Percentiles rank a stretch among this genome's conserved stretches.
These are phyloP conservation scores for Acrocephalus kingi DNA, from an alignment of 2,113 vertebrate genomes.

Conservation along the genomic window DNA sequence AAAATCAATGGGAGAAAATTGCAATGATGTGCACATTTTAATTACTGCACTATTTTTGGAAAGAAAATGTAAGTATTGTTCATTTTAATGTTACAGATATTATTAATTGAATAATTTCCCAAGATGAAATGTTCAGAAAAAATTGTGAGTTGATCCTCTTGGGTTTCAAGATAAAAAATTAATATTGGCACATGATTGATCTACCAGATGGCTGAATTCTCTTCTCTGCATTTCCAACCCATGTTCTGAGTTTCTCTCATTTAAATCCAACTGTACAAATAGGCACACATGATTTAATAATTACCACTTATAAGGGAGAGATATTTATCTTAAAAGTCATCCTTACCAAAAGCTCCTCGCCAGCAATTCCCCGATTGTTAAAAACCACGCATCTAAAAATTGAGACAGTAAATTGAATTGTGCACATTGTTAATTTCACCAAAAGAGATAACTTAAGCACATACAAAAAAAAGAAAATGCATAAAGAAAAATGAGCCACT, in stretches of 20 bases:
- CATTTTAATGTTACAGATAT: not conserved
- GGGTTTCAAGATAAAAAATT: not conserved
- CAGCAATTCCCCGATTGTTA: constrained; percentile 84
- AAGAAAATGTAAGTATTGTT: not conserved
- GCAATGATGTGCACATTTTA: not conserved
- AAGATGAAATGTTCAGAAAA: not conserved
- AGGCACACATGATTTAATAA: not conserved
- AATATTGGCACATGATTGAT: not conserved
- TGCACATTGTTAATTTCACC: not conserved
- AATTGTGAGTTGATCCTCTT: not conserved
- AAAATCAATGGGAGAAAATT: not conserved
- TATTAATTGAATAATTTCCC: not conserved
- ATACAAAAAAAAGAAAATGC: not conserved
- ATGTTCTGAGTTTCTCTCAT: not conserved
- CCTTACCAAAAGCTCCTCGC: constrained; percentile 94
- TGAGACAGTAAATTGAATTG: constrained; percentile 41
- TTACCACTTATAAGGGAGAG: not conserved
- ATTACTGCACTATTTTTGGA: not conserved
- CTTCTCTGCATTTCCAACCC: not conserved
- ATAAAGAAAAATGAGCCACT: not conserved
- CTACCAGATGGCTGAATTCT: not conserved
- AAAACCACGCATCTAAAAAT: constrained; percentile 94
- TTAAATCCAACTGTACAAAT: not conserved
- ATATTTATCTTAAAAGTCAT: constrained; percentile 49
- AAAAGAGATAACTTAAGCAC: not conserved